Evolutionary conservation across 2,797 vertebrate genomes (phyloP), one percentile per base, ranked within the genome.

Genomic region (Acanthis flammea): DNA sequence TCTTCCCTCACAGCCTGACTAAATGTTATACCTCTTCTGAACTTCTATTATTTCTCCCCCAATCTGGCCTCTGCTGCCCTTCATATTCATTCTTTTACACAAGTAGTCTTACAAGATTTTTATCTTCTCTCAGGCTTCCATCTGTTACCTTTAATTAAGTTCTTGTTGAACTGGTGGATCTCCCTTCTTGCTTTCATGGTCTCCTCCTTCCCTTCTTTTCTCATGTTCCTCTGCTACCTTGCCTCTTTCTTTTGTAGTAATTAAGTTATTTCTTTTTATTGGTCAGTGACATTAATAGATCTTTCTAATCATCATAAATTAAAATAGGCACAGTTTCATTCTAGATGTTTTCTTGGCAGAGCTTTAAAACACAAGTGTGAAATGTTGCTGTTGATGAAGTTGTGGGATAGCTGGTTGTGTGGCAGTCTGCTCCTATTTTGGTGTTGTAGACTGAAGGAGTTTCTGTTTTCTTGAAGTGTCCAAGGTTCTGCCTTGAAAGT

Each of bases 101-200:
- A 77, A 74, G 78, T 70, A 67, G 55, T 74, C 48, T 67, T 74
- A 67, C 15, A 50, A 55, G 74, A 80, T 85, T 79, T 90, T 85
- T 87, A 33, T 92, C 77, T 87, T 90, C 30, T 78, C 63, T 79
- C 25, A 45, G 68, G 51, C 57, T 87, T 93, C 54, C 0, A 0
- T 62, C 48, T 45, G 11, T 79, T 89, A 50, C 67, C 67, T 95
- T 75, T 91, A 96, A 95, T 94, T 86, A 91, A 60, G 51, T 51
- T 66, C 65, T 79, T 63, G 67, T 70, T 87, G 45, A 85, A 73
- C 81, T 85, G 81, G 78, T 12, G 12, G 53, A 58, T 80, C 65
- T 87, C 53, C 58, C 48, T 85, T 72, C 67, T 86, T 42, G 3
- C 70, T 87, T 87, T 60, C 12, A 21, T 65, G 30, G 16, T 67